Base-by-base conservation (phyloP, 2,888 invertebrate genomes). In the Venustoraphidia nigricollis region DNA sequence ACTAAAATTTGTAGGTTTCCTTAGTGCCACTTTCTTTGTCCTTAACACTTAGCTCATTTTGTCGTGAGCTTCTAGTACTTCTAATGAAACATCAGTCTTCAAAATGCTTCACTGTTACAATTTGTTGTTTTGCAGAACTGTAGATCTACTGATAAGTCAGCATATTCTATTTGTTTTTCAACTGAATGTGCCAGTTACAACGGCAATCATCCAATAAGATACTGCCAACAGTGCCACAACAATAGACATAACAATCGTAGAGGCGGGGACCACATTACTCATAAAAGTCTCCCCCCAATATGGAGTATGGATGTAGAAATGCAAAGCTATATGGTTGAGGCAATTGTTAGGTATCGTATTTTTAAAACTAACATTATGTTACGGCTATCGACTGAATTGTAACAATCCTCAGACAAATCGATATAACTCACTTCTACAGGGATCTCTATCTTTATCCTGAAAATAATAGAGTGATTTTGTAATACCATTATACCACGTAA, bases 121-220 rank as follows among this genome's bases (percentile, higher is more conserved):
- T 49, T 35, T 47, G 36, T 36, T 44, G 41, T 52, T 53, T 66
- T 69, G 34, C 64, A 92, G 87, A 96, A 93, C 63, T 97, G 97
- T 62, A 81, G 91, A 44, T 87, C 93, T 0, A 74, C 79, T 1
- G 91, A 94, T 57, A 95, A 94, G 66, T 81, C 88, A 3, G 95
- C 96, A 0, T 83, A 92, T 52, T 90, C 92, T 9, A 93, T 96
- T 44, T 98, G 98, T 64, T 97, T 97, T 66, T 91, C 93, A 1
- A 87, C 85, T 43, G 97, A 97, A 65, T 98, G 98, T 64, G 93
- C 93, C 39, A 90, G 90, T 62, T 91, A 90, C 62, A 97, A 97
- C 65, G 89, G 92, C 35, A 93, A 94, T 64, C 89, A 92, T 62
- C 98, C 98, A 2, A 93, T 97, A 53, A 79, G 96, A 44, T 92